A percentile compares a stretch with the other conserved stretches of the same genome.
Evolutionary conservation across 2,888 invertebrate species (phyloP).

Genomic region (Eupeodes luniger): DNA sequence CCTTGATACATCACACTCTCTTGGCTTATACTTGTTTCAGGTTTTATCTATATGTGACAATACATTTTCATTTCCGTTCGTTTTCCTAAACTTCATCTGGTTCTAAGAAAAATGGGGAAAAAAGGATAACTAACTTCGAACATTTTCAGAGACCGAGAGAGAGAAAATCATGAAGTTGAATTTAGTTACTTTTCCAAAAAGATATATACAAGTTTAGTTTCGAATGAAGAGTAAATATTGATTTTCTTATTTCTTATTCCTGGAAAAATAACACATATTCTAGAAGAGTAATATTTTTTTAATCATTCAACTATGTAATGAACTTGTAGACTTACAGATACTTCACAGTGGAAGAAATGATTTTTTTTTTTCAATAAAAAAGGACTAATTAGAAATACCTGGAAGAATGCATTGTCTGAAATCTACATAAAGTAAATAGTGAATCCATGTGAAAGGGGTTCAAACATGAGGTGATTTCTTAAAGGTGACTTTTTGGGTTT

Average conservation of each 20-base stretch:
- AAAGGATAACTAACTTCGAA: not conserved
- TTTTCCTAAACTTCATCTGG: not conserved
- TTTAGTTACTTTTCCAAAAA: conserved; percentile 5
- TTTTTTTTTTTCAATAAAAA: not conserved
- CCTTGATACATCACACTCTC: not conserved
- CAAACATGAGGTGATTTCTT: not conserved
- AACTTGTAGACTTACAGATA: not conserved
- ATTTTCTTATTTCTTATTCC: conserved; percentile 19
- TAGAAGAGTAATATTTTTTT: not conserved
- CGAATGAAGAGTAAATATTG: conserved; percentile 44
- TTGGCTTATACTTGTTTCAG: conserved; percentile 48
- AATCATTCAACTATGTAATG: not conserved
- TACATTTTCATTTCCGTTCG: conserved; percentile 42
- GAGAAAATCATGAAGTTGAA: conserved; percentile 49
- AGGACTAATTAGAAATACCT: conserved; percentile 6
- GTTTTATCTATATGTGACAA: conserved; percentile 65
- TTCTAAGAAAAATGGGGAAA: not conserved
- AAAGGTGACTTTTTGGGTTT: not conserved
- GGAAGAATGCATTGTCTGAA: not conserved
- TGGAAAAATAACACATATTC: conserved; percentile 8
- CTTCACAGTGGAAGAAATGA: not conserved
- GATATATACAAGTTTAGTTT: conserved; percentile 30
- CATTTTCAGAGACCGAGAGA: conserved; percentile 1
- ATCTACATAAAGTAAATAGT: not conserved
- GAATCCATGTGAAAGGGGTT: too few species aligned